Conservation (phyloP, 2,888 invertebrate genomes). For the Tolmerus cingulatus region DNA sequence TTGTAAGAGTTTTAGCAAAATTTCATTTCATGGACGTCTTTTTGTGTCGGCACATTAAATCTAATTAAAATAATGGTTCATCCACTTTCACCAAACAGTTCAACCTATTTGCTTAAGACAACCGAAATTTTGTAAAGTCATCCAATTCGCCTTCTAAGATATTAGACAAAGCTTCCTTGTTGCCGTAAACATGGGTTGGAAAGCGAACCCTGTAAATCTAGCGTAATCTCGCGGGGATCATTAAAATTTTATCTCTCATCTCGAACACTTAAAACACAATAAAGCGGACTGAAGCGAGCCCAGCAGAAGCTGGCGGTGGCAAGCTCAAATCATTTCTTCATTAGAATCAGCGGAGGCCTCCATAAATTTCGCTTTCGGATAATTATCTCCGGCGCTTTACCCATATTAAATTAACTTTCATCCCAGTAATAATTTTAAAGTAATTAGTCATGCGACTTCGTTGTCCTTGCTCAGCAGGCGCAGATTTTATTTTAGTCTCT, state of each 20-base stretch:
- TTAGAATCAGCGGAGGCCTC: conserved; percentile 3
- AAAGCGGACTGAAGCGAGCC: neutral
- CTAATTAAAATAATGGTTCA: neutral
- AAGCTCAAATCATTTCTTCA: conserved; percentile 1
- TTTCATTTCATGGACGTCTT: neutral
- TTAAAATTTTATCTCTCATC: conserved; percentile 31
- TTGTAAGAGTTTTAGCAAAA: neutral
- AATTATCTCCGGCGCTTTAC: neutral
- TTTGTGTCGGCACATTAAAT: neutral
- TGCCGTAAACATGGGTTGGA: neutral
- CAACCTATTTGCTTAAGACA: neutral
- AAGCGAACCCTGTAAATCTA: neutral
- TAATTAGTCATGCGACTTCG: conserved; percentile 14
- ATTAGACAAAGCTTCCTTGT: neutral
- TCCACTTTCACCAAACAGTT: neutral
- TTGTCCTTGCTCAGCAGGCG: neutral
- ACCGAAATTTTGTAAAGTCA: neutral
- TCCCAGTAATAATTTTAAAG: conserved; percentile 20
- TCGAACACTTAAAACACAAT: conserved; percentile 11
- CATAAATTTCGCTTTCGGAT: conserved; percentile 3
- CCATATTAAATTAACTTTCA: conserved; percentile 22
- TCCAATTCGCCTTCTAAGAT: neutral
- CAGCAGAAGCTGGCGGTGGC: neutral
- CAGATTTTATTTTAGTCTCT: neutral
- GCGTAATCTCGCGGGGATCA: conserved; percentile 10